Conservation (phyloP, 2,113 vertebrate species). For the Solea senegalensis region DNA sequence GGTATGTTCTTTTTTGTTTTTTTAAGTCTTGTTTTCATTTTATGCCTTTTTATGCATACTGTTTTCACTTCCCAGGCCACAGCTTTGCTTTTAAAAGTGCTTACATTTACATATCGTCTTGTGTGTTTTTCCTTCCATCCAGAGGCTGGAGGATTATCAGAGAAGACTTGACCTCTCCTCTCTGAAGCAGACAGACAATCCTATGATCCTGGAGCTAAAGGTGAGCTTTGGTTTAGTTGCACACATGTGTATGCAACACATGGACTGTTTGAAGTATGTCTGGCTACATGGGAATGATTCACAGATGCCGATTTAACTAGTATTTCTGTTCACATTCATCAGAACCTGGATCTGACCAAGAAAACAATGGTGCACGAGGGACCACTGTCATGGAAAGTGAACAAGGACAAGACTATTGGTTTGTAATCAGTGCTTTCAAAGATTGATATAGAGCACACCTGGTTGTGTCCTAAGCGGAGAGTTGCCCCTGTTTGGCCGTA, state of each 20-base stretch:
- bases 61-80: slow-evolving; percentile 17
- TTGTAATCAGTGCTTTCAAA: no score
- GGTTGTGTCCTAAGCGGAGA: background rate
- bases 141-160: slow-evolving; percentile 98
- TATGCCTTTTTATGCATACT: background rate
- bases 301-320: background rate
- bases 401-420: slow-evolving; percentile 98
- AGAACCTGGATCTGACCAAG: slow-evolving; percentile 98
- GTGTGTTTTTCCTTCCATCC: slow-evolving; percentile 14
- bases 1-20: slow-evolving; percentile 72
- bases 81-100: background rate
- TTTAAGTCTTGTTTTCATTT: slow-evolving; percentile 17
- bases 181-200: slow-evolving; percentile 93
- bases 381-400: slow-evolving; percentile 96
- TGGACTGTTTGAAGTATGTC: slow-evolving; percentile 6
- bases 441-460: no score
- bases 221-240: slow-evolving; percentile 71
- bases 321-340: slow-evolving; percentile 15
- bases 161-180: slow-evolving; percentile 93
- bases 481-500: background rate
- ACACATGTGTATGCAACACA: slow-evolving; percentile 10
- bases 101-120: background rate
- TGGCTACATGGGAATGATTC: background rate
- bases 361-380: slow-evolving; percentile 97
- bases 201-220: slow-evolving; percentile 94